These are phyloP conservation scores for Stichodactyla helianthus DNA, from an alignment of 64 coral and sea anemone species.

Conservation along the genomic window DNA sequence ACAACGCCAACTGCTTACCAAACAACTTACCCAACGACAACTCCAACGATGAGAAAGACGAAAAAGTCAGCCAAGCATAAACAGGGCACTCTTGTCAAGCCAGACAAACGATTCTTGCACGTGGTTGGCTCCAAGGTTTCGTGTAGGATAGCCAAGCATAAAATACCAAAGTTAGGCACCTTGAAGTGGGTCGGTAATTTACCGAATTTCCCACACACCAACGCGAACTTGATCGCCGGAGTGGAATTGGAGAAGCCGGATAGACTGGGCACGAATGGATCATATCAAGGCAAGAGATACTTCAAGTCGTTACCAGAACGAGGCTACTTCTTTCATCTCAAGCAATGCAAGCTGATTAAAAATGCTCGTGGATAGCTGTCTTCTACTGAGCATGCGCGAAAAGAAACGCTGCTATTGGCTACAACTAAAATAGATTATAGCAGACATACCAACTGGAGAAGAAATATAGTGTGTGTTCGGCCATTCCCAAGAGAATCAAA, in stretches of 20 bases:
- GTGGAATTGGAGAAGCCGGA: slow-evolving; percentile 65
- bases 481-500: too few relatives aligned
- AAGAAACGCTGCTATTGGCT: neutral
- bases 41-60: neutral
- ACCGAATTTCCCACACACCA: slow-evolving; percentile 59
- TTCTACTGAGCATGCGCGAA: neutral
- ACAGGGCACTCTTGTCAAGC: neutral
- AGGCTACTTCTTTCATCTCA: slow-evolving; percentile 88
- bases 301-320: slow-evolving; percentile 72
- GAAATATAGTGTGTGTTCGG: neutral
- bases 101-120: slow-evolving; percentile 58
- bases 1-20: neutral
- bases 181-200: slow-evolving; percentile 85
- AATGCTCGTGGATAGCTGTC: neutral
- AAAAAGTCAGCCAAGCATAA: neutral
- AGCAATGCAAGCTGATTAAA: slow-evolving; percentile 72
- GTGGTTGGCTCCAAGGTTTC: slow-evolving; percentile 65
- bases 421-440: neutral
- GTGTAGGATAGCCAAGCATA: slow-evolving; percentile 62
- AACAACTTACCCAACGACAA: neutral
- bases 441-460: neutral
- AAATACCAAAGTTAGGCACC: slow-evolving; percentile 35
- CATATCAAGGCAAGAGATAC: slow-evolving; percentile 71
- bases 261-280: slow-evolving; percentile 92
- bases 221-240: slow-evolving; percentile 79